Evolutionary conservation across 2,113 vertebrate genomes (phyloP), one percentile per base, ranked within the genome.

Genomic region (Coreoperca whiteheadi): DNA sequence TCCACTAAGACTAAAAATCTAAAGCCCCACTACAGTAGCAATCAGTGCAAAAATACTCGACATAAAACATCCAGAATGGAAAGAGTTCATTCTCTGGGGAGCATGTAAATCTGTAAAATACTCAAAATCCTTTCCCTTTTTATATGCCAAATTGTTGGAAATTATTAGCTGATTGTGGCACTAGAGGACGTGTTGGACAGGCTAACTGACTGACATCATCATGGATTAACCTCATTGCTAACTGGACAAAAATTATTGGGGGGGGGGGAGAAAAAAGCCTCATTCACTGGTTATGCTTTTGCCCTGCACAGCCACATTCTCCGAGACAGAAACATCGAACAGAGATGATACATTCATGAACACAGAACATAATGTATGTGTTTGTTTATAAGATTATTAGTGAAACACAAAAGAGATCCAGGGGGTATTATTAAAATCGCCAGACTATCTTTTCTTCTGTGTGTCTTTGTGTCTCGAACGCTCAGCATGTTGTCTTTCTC

Each of bases 281-380:
- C 25, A 34, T 73, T 50, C 65, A 56, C 11, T 37, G 75, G 65
- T 69, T 65, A 41, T 59, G 81, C 65, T 16, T 71, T 71, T 67
- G 46, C 15, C 39, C 11, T 57, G 41, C 28, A 48, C 46, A 56
- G 3, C 25, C 53, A 34, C 60, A 54, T 68, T 83, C 65, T 66
- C n/a, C 20, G 37, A 32, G 30, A 46, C 65, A 59, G 37, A 77
- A n/a, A 51, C 21, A 48, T 72, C 65, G 32, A 82, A 28, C 65
- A 34, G 51, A 46, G 51, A 78, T 18, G 28, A 56, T 48, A 3
- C 34, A 20, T 72, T 66, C 23, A 76, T 37, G 34, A 50, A 67
- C 37, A 68, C 46, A 57, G 15, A 67, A 23, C 3, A n/a, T 20
- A 10, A 21, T 14, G n/a, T 15, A 39, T 51, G 20, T 46, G 28